Evolutionary conservation across 2,113 vertebrate genomes (phyloP).

Genomic region (Caretta caretta): DNA sequence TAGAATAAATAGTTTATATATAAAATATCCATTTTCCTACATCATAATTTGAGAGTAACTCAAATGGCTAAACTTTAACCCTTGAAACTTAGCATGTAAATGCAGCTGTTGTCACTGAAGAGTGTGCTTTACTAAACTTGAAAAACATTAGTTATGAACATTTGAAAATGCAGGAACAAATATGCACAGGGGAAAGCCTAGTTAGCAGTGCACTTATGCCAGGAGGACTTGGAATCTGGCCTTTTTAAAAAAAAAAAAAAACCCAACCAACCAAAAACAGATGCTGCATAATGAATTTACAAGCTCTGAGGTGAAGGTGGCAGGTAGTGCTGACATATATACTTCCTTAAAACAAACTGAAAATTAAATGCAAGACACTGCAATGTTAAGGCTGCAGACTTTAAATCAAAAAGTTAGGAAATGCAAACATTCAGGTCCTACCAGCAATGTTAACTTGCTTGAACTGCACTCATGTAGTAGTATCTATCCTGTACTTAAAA

Average conservation of each 20-base stretch:
- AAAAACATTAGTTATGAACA: neutral
- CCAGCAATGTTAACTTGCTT: neutral
- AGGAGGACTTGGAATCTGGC: neutral
- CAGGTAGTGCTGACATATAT: conserved; percentile 19
- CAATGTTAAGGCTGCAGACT: neutral
- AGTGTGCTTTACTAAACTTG: neutral
- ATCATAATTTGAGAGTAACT: neutral
- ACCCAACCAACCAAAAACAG: neutral
- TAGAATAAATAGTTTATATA: neutral
- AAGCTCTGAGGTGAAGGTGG: neutral
- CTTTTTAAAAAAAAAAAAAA: conserved; percentile 4
- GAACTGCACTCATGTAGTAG: neutral
- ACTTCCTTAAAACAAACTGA: neutral
- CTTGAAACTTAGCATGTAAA: conserved; percentile 21
- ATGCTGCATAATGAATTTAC: neutral
- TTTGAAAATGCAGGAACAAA: neutral
- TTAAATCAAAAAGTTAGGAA: conserved; percentile 25
- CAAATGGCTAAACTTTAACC: conserved; percentile 6
- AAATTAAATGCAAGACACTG: neutral
- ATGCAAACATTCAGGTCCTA: conserved; percentile 64
- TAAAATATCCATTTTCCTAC: neutral
- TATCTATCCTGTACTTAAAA: neutral
- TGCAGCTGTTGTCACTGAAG: conserved; percentile 16
- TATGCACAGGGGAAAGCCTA: conserved; percentile 8
- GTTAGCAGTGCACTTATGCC: neutral